Base-by-base conservation (phyloP, 2,113 vertebrate genomes). In the Miniopterus natalensis region DNA sequence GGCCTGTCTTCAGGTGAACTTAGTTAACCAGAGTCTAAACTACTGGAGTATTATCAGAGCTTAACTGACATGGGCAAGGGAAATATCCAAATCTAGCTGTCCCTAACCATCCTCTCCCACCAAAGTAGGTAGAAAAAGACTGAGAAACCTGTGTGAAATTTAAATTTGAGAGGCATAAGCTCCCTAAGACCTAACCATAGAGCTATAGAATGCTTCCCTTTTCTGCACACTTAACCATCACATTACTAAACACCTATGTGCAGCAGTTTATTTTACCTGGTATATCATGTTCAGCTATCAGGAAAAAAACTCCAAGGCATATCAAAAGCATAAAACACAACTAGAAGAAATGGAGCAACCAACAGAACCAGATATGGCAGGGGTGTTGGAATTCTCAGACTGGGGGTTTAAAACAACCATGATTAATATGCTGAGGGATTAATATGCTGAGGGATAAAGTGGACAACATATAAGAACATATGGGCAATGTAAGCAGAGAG, bases 371-470 rank as follows among this genome's bases (percentile, higher is more conserved):
- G 27, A 84, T 23, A 36, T 68, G 29, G 29, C 10, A 66, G 42
- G 10, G 29, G 55, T 85, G 10, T 85, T 57, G 15, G 15, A 68
- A 85, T 77, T 85, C 66, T 51, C 80, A 85, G 59, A 66, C 18
- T n/a, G 21, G 29, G 71, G 42, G 77, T 55, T 84, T 77, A 85
- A 92, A 84, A 84, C 47, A 55, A 66, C 49, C 68, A 55, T 15
- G 53, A 68, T 77, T 77, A 77, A 92, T 85, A 85, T 77, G 47
- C 9, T 20, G 45, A 92, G 29, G 71, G 36, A 6, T 92, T 92
- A 36, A 36, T 36, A 36, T 36, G 36, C 36, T 92, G 77, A 47
- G 15, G 49, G 71, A 85, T 92, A 45, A 85, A 84, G 36, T 21
- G 47, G 59, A 68, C 49, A 85, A 53, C 59, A 85, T 77, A 10